Base-by-base conservation (phyloP, 2,113 vertebrate genomes). In the Mormyrus iriodes region DNA sequence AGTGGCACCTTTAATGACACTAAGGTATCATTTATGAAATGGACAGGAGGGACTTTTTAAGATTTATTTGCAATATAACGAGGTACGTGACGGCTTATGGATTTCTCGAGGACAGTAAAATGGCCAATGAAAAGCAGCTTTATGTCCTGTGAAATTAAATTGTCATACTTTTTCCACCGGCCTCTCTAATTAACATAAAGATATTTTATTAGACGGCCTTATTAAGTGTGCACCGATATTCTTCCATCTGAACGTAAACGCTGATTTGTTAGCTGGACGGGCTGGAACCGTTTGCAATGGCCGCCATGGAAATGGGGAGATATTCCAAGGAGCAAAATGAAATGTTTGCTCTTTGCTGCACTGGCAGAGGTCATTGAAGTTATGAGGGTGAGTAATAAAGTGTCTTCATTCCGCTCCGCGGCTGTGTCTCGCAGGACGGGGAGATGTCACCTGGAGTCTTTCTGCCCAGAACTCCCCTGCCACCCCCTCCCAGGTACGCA, bases 141-240 rank as follows among this genome's bases (percentile, higher is more conserved):
- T 95, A 95, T 95, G 93, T 94, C 90, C 93, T 95, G 93, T 95
- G 94, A 95, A 95, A 96, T 95, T 93, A 95, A 94, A 94, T 91
- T 88, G 31, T 35, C 89, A 82, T 92, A 90, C 82, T 52, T 90
- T 92, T 85, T 46, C 48, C 73, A 46, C 85, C 87, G 53, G 84
- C 21, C 79, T 24, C 35, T 84, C 42, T 17, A 83, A 89, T 90
- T 58, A 9, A 39, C 73, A 84, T 85, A 91, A 92, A 90, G 90
- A 89, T 88, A 91, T 92, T 91, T 88, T 27, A 83, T 91, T 89
- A 87, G 35, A 91, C 91, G 90, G 91, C 90, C 92, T 90, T 90
- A 92, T 93, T 90, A 79, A 84, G 87, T 58, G 48, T 91, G 89
- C 90, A 91, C 90, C 90, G 24, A 61, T 65, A 42, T 87, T 24